A percentile compares a stretch with the other conserved stretches of the same genome.
These are phyloP conservation scores for Pygmarrhopalites habei DNA, from an alignment of 1,140 invertebrate genomes.

Conservation along the genomic window DNA sequence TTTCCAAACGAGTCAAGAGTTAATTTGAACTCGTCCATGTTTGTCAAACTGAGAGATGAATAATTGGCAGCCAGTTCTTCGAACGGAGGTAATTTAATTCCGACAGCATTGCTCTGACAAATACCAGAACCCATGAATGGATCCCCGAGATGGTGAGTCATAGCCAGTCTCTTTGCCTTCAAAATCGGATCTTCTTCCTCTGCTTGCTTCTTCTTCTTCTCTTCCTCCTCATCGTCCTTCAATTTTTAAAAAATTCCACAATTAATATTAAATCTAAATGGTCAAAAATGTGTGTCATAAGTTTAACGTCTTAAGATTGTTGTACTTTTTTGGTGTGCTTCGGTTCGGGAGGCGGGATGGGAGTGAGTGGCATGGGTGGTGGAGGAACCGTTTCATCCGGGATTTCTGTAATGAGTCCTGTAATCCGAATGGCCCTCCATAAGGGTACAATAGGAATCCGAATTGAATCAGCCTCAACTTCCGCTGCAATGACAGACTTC, in stretches of 20 bases:
- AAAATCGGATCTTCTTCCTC: conserved; percentile 22
- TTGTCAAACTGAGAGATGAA: conserved; percentile 25
- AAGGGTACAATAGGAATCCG: conserved; percentile 22
- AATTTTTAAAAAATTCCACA: not conserved
- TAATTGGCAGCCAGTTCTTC: conserved; percentile 1
- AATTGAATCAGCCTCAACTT: conserved; percentile 10
- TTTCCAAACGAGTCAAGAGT: conserved; percentile 14
- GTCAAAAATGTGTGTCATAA: no score
- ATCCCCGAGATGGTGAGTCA: conserved; percentile 24
- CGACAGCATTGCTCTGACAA: conserved; percentile 21
- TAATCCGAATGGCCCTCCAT: conserved; percentile 32
- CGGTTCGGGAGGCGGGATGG: conserved; percentile 34
- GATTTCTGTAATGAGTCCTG: conserved; percentile 27
- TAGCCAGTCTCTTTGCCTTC: conserved; percentile 11
- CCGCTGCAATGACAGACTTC: conserved; percentile 3
- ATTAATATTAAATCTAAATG: no score
- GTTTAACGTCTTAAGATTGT: no score
- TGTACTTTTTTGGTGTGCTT: not conserved
- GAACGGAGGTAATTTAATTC: conserved; percentile 10
- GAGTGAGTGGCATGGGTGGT: conserved; percentile 33
- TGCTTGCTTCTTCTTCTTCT: conserved; percentile 1
- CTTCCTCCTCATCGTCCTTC: conserved; percentile 1
- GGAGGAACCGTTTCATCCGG: conserved; percentile 36
- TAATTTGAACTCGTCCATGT: conserved; percentile 28
- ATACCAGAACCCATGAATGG: conserved; percentile 27